Evolutionary conservation across 1,140 invertebrate species (phyloP), one percentile per base, ranked within the genome.

Genomic region (Diorhabda elongata): DNA sequence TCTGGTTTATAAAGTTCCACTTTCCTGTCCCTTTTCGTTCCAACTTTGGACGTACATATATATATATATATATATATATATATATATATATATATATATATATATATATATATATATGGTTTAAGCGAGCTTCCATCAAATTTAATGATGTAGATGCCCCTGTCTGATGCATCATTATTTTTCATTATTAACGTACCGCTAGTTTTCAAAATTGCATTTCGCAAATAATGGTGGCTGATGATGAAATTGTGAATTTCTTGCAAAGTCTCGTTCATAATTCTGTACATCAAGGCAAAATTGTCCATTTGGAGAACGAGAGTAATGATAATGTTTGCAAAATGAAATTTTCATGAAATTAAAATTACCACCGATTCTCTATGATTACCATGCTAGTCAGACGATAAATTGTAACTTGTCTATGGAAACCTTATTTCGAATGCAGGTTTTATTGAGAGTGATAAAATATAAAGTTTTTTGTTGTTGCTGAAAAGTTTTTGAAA

Each of bases 81-180:
- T 26, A 26, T 26, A 26, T 26, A 26, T 26, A 26, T 26, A 26
- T 26, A 26, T 26, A 26, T 26, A 26, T 26, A 26, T 26, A 26
- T 26, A 26, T 26, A 26, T 26, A 26, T 26, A 52, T 52, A 52
- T 52, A 52, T 60, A 70, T 56, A 61, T 45, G 71, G 74, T 76
- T 77, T 77, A 75, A 74, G 71, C 69, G 71, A 62, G 67, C 70
- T 77, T 77, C 76, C 76, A 78, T 80, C 78, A 79, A 78, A 78
- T 78, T 80, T 80, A 79, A 80, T 78, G 79, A 79, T 77, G 75
- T 77, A 78, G 73, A 76, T 73, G 70, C 68, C 64, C 69, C 72
- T 72, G 71, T 75, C 74, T 76, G 77, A 79, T 79, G 75, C 77
- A 74, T 76, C 79, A 80, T 79, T 80, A 80, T 80, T 80, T 79